Conservation (phyloP, 2,888 invertebrate species). For the Poecilus cupreus region DNA sequence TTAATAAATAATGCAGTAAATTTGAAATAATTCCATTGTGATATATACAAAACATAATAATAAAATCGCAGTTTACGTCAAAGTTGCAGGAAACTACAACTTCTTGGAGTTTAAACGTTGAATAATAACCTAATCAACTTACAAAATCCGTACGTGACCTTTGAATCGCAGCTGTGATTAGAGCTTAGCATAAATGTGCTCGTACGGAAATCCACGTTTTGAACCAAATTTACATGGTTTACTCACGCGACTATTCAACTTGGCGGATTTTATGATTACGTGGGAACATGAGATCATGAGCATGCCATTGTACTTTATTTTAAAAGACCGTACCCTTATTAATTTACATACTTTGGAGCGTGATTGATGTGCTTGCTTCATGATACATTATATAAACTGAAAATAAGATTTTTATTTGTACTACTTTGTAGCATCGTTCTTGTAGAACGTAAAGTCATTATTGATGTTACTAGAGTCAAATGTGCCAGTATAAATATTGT, state of each 20-base stretch:
- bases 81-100: neutral
- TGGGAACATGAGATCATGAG: neutral
- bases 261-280: neutral
- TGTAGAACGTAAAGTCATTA: no score
- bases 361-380: neutral
- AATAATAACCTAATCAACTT: neutral
- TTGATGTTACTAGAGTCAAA: no score
- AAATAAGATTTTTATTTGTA: no score
- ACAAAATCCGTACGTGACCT: neutral
- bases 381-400: no score
- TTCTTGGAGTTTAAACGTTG: neutral
- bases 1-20: no score
- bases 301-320: neutral
- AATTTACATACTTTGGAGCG: neutral
- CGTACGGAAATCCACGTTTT: neutral
- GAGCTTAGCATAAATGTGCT: neutral
- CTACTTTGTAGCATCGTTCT: no score
- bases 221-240: neutral
- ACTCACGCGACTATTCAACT: slow-evolving; percentile 1
- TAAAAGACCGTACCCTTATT: neutral
- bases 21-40: no score
- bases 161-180: neutral
- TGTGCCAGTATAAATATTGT: no score
- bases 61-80: no score
- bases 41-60: no score